Evolutionary conservation across 1,140 invertebrate species (phyloP).

Genomic region (Pomacea maculata): DNA sequence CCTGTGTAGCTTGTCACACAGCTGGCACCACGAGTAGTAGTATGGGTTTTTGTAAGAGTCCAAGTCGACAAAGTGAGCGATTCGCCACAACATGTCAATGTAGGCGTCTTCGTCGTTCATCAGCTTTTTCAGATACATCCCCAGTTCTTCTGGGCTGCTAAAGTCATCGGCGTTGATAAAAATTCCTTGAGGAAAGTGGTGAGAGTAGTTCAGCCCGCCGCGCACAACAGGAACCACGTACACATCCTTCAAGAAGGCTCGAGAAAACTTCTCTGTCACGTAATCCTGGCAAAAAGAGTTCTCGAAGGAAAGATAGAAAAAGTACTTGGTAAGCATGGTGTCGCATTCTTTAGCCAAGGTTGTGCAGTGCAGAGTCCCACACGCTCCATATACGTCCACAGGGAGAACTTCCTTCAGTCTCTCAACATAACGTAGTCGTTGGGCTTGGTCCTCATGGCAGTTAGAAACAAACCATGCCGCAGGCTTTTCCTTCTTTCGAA

Average conservation of each 20-base stretch:
- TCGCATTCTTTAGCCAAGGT: conserved; percentile 63
- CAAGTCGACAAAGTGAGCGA: not conserved
- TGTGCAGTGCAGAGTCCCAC: conserved; percentile 27
- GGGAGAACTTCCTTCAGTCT: conserved; percentile 29
- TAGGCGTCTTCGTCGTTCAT: conserved; percentile 13
- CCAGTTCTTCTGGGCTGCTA: conserved; percentile 82
- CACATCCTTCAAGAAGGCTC: not conserved
- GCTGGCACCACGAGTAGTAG: too few relatives aligned
- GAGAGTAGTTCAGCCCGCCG: conserved; percentile 65
- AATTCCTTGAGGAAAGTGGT: conserved; percentile 71
- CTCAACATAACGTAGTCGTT: conserved; percentile 29
- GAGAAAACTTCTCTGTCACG: conserved; percentile 67
- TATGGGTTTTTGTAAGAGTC: too few relatives aligned
- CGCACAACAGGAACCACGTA: conserved; percentile 44
- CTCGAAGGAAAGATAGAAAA: conserved; percentile 93
- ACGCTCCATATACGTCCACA: conserved; percentile 46
- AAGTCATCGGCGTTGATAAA: conserved; percentile 95
- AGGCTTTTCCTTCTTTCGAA: conserved; percentile 27
- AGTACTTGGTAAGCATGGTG: conserved; percentile 75
- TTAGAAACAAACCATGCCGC: conserved; percentile 75
- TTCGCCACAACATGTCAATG: conserved; percentile 5
- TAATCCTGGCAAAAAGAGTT: conserved; percentile 64
- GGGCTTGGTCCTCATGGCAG: conserved; percentile 26
- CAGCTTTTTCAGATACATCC: conserved; percentile 78
- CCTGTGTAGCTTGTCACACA: not conserved